phyloP scores from a whole-genome alignment of 2,113 vertebrate genomes.

The Fulmarus glacialis region DNA sequence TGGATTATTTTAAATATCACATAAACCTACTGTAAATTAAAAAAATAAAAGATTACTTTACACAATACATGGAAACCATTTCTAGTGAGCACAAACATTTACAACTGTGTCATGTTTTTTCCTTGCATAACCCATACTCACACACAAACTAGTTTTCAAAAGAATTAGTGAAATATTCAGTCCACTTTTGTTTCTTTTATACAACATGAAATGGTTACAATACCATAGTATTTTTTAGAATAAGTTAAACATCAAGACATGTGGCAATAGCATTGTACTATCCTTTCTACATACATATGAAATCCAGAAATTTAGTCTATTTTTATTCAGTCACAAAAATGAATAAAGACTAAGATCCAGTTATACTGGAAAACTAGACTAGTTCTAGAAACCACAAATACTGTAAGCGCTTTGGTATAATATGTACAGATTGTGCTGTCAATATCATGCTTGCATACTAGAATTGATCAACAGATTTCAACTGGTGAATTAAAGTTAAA shows the following conservation, averaged over 20 bases:
- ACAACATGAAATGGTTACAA: conserved; percentile 52
- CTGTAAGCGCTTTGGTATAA: conserved; percentile 41
- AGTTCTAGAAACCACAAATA: conserved; percentile 62
- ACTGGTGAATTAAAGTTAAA: background rate
- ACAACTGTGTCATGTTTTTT: conserved; percentile 43
- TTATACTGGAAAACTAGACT: conserved; percentile 47
- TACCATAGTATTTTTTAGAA: conserved; percentile 62
- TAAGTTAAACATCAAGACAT: conserved; percentile 80
- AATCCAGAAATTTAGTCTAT: conserved; percentile 52
- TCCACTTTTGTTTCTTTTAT: conserved; percentile 40
- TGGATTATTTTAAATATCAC: conserved; percentile 58
- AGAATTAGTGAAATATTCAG: conserved; percentile 61
- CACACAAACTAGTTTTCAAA: conserved; percentile 51
- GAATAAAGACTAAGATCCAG: conserved; percentile 47
- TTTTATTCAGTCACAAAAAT: conserved; percentile 60
- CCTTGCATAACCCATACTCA: conserved; percentile 40
- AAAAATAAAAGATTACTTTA: conserved; percentile 60
- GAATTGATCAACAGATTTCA: background rate
- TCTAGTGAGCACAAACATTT: conserved; percentile 51
- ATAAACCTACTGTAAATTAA: conserved; percentile 57
- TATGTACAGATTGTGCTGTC: conserved; percentile 56
- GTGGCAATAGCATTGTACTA: conserved; percentile 57
- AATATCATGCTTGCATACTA: conserved; percentile 26
- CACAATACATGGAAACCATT: conserved; percentile 43
- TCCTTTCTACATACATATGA: conserved; percentile 51